Base-by-base conservation (phyloP, 1,140 invertebrate genomes). In the Hycleus phaleratus region DNA sequence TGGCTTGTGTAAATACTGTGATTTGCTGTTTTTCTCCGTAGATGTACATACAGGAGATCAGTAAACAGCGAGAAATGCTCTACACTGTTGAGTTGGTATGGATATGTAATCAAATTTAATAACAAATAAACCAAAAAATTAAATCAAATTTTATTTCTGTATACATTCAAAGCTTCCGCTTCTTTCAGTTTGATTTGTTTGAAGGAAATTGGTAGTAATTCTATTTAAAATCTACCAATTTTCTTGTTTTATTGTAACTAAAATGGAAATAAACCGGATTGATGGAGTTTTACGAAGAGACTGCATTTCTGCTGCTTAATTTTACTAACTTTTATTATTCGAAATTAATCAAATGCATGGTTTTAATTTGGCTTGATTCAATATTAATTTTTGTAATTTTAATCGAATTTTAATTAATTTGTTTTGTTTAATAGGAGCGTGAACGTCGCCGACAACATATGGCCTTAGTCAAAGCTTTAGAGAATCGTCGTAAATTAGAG, bases 391-490 rank as follows among this genome's bases (percentile, higher is more conserved):
- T 51, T 38, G 32, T 43, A 44, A n/a, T n/a, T n/a, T 18, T 56
- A 32, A 32, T 32, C 32, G 7, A 32, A 32, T 5, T 5, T 32
- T 32, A 32, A 32, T 32, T 32, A 32, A 32, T 55, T 39, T 49
- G 3, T 38, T 48, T 58, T 52, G 47, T 55, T 60, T 47, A 9
- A 26, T 68, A 95, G 91, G 94, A 96, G 73, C 79, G 91, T 48
- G 94, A 97, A 74, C 80, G 94, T 70, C 79, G 91, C 67, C 79
- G 92, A 42, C 93, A 96, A 71, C 93, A 96, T 71, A 90, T 93
- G 77, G 80, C 90, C 1, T 76, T 95, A 39, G 87, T 97, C 12
- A 85, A 93, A 26, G 88, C 91, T 43, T 69, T 96, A 50, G 93
- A 96, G 68, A 82, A 84, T 49, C 82, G 92, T 3, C 85, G 92